Evolutionary conservation across 2,797 vertebrate species (phyloP), one percentile per base, ranked within the genome.

Genomic region (Pygocentrus nattereri): DNA sequence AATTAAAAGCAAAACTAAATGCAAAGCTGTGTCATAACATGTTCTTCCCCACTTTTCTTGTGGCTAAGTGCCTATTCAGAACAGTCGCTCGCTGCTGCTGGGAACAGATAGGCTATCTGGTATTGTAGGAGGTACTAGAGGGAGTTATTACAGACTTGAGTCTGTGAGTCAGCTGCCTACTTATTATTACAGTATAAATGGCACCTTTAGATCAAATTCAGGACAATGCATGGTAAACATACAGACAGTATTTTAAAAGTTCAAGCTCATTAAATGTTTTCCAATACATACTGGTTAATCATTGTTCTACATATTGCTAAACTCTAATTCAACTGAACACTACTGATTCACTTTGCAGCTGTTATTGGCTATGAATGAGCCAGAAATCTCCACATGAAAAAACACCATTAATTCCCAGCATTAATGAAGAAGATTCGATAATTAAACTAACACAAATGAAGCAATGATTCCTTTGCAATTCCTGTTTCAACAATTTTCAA

Each of bases 91-190:
- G 7, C 13, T 47, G 64, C 73, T 81, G 79, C 64, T 69, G 64
- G 27, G 52, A 81, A 61, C 15, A 38, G 72, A 81, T 75, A 58
- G 52, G 38, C 25, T 81, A 75, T 75, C 52, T 49, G 38, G 8
- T 10, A 23, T 16, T 16, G 16, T 25, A 41, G n/a, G 54, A 74
- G 10, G 23, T 21, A 34, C 50, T 34, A 13, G 16, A n/a, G 27
- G 69, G 16, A 25, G 69, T 31, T 4, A 52, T 19, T 71, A 50
- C 13, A 70, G 27, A 31, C 16, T 31, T 15, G 50, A n/a, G 30
- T 18, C 18, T 69, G 41, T 69, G 25, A 15, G 38, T 16, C 19
- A 19, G 25, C 25, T 11, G 16, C 16, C 47, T 71, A 49, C n/a
- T 71, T 8, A 71, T 31, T 41, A 27, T 11, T 49, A 18, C 10